Evolutionary conservation across 2,113 vertebrate species (phyloP), one percentile per base, ranked within the genome.

Genomic region (Turnix velox): DNA sequence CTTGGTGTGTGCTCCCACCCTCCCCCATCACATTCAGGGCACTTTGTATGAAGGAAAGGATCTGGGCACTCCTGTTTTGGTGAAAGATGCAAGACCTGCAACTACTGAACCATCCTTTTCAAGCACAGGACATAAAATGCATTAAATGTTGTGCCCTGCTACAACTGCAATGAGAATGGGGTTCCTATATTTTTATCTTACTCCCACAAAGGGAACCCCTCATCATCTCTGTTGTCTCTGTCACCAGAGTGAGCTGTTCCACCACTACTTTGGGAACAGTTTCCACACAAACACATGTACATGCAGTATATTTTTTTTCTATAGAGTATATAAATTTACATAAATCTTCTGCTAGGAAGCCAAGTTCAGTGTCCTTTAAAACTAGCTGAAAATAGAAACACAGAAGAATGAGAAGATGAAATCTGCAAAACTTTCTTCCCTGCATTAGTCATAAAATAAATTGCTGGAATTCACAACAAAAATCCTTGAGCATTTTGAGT

Each of bases 371-470:
- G 86, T 96, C 83, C 88, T 84, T 93, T 87, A 74, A 84, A 96
- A 83, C 89, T 96, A 87, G 96, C 91, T 73, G 80, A 94, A 97
- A 97, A 95, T 96, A 97, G 96, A 93, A 93, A 75, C 69, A 68
- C 27, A 65, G 73, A 82, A 86, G 84, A 79, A 93, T 91, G 89
- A 95, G 93, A 94, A 95, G 90, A 95, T 92, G 58, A 95, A 95
- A 93, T 80, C 74, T 82, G 54, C 67, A 82, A 74, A 95, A 91
- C 71, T 96, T 89, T 93, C 67, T 94, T 93, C 84, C 84, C 24
- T 40, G 71, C 68, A 45, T 96, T 94, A 93, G 75, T 87, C 82
- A 93, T 86, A 92, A 95, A 97, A 91, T 81, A 90, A 94, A 93
- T 62, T 87, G 87, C 35, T 94, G 84, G 95, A 95, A 96, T 93